These are phyloP conservation scores for Austrolebias charrua DNA, from an alignment of 2,797 vertebrate species.

Conservation along the genomic window DNA sequence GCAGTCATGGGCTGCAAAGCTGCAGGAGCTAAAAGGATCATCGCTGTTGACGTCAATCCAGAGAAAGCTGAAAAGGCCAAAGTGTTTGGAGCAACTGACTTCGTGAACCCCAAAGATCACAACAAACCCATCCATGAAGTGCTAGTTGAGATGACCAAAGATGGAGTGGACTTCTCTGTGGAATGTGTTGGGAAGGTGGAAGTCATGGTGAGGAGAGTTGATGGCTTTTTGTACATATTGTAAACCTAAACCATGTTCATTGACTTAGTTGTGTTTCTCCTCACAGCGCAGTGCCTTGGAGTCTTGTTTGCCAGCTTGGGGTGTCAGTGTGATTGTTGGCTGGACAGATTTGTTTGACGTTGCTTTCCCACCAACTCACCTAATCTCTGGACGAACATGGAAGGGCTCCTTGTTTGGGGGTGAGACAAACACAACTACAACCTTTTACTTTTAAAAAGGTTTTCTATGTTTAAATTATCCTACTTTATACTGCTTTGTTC, in stretches of 20 bases:
- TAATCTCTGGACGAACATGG: slow-evolving; percentile 91
- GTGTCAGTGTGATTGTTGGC: slow-evolving; percentile 88
- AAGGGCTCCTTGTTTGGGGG: slow-evolving; percentile 93
- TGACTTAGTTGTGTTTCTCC: slow-evolving; percentile 2
- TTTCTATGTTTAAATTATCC: neutral
- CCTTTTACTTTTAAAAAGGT: no score
- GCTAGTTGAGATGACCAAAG: slow-evolving; percentile 86
- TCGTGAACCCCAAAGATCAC: slow-evolving; percentile 88
- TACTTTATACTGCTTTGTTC: neutral
- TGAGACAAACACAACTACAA: slow-evolving; percentile 47
- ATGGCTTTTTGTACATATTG: neutral
- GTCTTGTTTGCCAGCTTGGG: slow-evolving; percentile 90
- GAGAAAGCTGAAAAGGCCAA: slow-evolving; percentile 88
- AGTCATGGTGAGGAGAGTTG: slow-evolving; percentile 83
- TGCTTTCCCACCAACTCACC: slow-evolving; percentile 84
- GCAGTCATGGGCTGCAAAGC: slow-evolving; percentile 92
- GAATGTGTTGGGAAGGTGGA: slow-evolving; percentile 92
- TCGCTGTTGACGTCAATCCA: slow-evolving; percentile 89
- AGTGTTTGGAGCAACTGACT: slow-evolving; percentile 91
- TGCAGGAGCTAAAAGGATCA: slow-evolving; percentile 89
- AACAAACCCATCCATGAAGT: slow-evolving; percentile 86
- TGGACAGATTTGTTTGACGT: slow-evolving; percentile 87
- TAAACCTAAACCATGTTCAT: neutral
- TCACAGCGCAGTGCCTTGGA: slow-evolving; percentile 88
- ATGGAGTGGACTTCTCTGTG: slow-evolving; percentile 92